These are phyloP conservation scores for Rhodinocichla rosea DNA, from an alignment of 2,113 vertebrate species.

Conservation along the genomic window DNA sequence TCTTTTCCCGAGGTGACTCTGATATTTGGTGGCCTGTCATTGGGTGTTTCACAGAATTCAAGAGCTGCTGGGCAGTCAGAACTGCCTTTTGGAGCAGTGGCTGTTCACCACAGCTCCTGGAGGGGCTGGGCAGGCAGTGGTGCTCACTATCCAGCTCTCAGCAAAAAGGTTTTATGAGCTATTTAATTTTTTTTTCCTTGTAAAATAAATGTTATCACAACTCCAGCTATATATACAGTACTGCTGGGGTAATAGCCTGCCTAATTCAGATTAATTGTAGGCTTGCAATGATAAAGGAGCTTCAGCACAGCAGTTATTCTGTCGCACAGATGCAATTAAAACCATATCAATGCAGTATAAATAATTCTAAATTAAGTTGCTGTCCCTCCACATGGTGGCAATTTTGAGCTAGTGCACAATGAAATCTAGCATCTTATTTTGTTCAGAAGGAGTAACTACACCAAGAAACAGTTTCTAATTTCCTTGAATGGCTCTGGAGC, in stretches of 20 bases:
- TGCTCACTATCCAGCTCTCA: not conserved
- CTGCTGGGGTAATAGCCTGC: conserved; percentile 30
- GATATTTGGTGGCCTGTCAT: conserved; percentile 14
- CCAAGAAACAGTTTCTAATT: conserved; percentile 34
- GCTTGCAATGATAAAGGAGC: conserved; percentile 45
- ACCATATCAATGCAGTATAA: not conserved
- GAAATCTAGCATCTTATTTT: conserved; percentile 7
- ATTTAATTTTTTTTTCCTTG: not conserved
- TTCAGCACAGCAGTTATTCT: conserved; percentile 48
- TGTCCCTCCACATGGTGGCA: conserved; percentile 72
- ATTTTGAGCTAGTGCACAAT: conserved; percentile 68
- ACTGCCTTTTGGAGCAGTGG: not conserved
- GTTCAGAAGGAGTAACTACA: conserved; percentile 7
- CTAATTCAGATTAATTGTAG: conserved; percentile 64
- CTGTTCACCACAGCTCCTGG: not conserved
- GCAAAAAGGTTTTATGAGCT: not conserved
- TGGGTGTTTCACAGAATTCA: not conserved
- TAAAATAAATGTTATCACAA: conserved; percentile 14
- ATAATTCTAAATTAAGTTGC: conserved; percentile 28
- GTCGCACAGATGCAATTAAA: conserved; percentile 47
- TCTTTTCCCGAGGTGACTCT: conserved; percentile 11
- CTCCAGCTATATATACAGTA: not conserved
- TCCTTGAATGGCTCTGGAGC: conserved; percentile 17
- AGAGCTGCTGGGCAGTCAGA: not conserved
- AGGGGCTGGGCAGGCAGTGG: not conserved